These are phyloP conservation scores for Haliclystus octoradiatus DNA, from an alignment of 30 jellyfish, hydroid and myxozoan genomes.

Conservation along the genomic window DNA sequence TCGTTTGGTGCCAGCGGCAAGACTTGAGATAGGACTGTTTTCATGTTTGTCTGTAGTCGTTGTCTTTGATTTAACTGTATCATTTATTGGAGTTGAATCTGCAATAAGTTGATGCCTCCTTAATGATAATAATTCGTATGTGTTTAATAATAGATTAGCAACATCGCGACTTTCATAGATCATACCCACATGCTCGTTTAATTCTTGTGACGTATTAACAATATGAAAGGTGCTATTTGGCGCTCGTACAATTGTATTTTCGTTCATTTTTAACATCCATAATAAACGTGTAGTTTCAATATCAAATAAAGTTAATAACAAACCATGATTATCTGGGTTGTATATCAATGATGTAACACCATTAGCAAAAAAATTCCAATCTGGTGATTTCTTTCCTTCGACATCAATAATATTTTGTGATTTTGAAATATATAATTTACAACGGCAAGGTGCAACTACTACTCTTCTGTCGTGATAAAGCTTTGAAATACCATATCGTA, in stretches of 20 bases:
- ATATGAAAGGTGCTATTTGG: slow-evolving; percentile 57
- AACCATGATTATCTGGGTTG: slow-evolving; percentile 25
- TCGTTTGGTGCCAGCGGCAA: not conserved
- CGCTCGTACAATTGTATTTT: slow-evolving; percentile 25
- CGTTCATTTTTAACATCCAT: slow-evolving; percentile 56
- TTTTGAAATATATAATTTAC: slow-evolving; percentile 56
- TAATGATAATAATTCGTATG: slow-evolving; percentile 1
- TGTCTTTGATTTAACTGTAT: not conserved
- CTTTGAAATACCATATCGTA: slow-evolving; percentile 6
- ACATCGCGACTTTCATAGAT: slow-evolving; percentile 48
- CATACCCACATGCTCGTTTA: slow-evolving; percentile 65
- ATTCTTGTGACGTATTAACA: slow-evolving; percentile 32
- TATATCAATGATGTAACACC: slow-evolving; percentile 50
- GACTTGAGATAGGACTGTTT: not conserved
- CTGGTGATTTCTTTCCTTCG: slow-evolving; percentile 53
- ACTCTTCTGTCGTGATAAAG: slow-evolving; percentile 22
- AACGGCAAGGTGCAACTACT: slow-evolving; percentile 62
- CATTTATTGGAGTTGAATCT: not conserved
- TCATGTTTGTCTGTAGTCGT: not conserved
- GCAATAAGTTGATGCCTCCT: not conserved
- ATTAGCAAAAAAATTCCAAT: slow-evolving; percentile 60
- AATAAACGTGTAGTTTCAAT: slow-evolving; percentile 15
- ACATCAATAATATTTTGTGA: slow-evolving; percentile 31
- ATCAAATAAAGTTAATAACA: slow-evolving; percentile 37
- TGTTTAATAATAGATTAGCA: slow-evolving; percentile 40